phyloP scores from a whole-genome alignment of 2,113 vertebrate genomes.

The Cricetomys ansorgei region DNA sequence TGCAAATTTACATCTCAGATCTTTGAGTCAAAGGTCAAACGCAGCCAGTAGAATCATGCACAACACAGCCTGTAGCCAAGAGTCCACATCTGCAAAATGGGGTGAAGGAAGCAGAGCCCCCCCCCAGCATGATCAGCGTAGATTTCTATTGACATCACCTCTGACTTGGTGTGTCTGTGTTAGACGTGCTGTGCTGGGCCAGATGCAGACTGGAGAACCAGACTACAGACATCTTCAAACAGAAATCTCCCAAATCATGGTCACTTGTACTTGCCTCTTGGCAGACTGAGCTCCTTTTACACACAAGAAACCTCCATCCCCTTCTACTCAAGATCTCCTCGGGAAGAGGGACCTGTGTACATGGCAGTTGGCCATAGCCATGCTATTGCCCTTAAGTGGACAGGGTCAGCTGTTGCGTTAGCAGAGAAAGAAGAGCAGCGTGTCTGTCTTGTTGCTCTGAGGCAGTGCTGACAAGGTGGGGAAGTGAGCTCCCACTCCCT shows the following conservation, averaged over 20 bases:
- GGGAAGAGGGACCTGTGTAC: neutral
- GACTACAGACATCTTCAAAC: rapidly evolving
- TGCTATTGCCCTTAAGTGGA: rapidly evolving
- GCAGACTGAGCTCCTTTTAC: neutral
- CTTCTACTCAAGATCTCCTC: neutral
- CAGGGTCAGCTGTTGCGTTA: rapidly evolving
- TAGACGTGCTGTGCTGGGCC: rapidly evolving
- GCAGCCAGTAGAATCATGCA: neutral
- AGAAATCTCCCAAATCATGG: neutral
- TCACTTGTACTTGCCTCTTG: neutral
- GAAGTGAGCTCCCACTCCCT: rapidly evolving
- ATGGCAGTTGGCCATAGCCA: rapidly evolving
- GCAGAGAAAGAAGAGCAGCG: rapidly evolving
- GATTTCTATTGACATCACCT: rapidly evolving
- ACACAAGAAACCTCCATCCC: neutral
- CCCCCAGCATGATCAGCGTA: rapidly evolving
- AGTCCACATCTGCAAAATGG: rapidly evolving
- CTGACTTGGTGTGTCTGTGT: neutral
- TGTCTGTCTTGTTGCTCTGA: rapidly evolving
- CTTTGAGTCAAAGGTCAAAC: slow-evolving; percentile 34
- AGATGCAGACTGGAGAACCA: neutral
- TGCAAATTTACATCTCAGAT: slow-evolving; percentile 68
- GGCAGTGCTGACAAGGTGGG: rapidly evolving
- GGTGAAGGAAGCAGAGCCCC: neutral
- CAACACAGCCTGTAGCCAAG: neutral